phyloP scores from a whole-genome alignment of 2,797 vertebrate species.

The Microctenopoma steveboyesi region DNA sequence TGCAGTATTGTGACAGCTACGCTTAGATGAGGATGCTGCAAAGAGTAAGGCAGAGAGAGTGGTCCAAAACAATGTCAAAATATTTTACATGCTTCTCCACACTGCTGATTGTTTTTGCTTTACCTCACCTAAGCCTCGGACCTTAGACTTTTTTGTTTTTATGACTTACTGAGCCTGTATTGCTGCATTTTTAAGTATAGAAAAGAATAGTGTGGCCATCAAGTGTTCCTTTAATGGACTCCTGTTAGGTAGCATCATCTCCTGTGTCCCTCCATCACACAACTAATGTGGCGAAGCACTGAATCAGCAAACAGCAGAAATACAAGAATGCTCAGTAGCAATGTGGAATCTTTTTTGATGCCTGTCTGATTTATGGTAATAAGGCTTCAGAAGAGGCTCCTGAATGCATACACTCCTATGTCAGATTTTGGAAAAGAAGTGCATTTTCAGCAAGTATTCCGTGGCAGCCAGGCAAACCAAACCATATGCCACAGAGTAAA shows the following conservation, averaged over 20 bases:
- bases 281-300: slow-evolving; percentile 56
- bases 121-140: neutral
- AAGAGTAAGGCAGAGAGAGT: neutral
- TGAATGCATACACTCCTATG: slow-evolving; percentile 33
- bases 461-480: slow-evolving; percentile 47
- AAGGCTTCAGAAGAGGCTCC: slow-evolving; percentile 51
- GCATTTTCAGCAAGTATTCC: slow-evolving; percentile 71
- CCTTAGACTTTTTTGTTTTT: neutral
- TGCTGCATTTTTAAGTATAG: neutral
- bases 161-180: neutral
- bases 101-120: neutral
- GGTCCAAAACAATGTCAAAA: neutral
- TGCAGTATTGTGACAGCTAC: neutral
- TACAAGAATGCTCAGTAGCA: slow-evolving; percentile 40
- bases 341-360: slow-evolving; percentile 54
- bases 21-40: neutral
- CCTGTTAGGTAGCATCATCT: slow-evolving; percentile 27
- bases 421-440: slow-evolving; percentile 55
- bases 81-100: neutral
- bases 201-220: too few relatives aligned
- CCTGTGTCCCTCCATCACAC: slow-evolving; percentile 37
- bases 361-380: slow-evolving; percentile 73
- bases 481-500: slow-evolving; percentile 62
- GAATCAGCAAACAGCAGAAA: slow-evolving; percentile 68
- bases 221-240: neutral